Conservation (phyloP, 2,113 vertebrate species). For the Ceyx cyanopectus region DNA sequence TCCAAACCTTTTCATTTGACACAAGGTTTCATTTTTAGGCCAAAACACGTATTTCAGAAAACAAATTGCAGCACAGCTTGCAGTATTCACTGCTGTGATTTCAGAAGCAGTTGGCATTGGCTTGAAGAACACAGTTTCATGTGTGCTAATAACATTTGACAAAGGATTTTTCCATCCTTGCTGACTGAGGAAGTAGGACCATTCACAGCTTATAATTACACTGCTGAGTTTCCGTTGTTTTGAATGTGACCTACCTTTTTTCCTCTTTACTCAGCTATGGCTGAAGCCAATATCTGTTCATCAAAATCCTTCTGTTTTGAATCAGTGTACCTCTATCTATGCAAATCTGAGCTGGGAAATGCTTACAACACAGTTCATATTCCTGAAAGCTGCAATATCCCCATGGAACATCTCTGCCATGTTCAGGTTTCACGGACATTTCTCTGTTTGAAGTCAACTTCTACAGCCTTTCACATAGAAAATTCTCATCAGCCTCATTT, state of each 20-base stretch:
- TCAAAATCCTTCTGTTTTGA: slow-evolving; percentile 49
- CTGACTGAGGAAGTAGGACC: slow-evolving; percentile 1
- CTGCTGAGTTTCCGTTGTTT: slow-evolving; percentile 40
- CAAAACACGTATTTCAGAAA: not conserved
- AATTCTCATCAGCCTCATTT: not conserved
- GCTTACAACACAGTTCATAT: not conserved
- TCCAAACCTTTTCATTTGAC: not conserved
- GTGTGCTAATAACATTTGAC: not conserved
- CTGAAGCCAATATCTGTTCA: slow-evolving; percentile 15
- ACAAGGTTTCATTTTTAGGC: not conserved
- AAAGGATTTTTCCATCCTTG: slow-evolving; percentile 12
- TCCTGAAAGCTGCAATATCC: not conserved
- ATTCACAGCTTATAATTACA: not conserved
- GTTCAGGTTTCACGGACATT: fast-evolving
- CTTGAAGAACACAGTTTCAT: not conserved
- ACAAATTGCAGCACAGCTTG: not conserved
- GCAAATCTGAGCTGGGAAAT: not conserved
- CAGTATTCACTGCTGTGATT: not conserved
- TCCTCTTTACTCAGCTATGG: slow-evolving; percentile 45
- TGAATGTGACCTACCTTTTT: slow-evolving; percentile 44
- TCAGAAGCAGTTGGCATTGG: slow-evolving; percentile 31
- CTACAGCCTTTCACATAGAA: not conserved
- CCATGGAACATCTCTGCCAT: not conserved
- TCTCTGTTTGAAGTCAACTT: slow-evolving; percentile 15
- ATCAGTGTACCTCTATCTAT: not conserved